These are phyloP conservation scores for Stegana nigrithorax DNA, from an alignment of 2,888 invertebrate genomes.

Conservation along the genomic window DNA sequence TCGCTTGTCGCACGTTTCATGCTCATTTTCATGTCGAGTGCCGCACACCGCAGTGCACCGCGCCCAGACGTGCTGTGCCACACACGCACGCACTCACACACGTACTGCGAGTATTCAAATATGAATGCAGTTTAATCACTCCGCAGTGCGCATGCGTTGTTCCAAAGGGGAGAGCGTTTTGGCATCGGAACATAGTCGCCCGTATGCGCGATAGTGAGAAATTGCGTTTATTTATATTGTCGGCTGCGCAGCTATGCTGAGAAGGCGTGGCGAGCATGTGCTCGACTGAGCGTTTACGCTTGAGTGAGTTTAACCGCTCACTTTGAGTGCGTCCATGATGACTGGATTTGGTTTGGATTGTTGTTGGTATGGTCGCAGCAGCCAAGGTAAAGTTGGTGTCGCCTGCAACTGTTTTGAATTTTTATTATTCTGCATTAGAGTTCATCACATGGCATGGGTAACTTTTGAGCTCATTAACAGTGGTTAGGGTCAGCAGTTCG, in stretches of 20 bases:
- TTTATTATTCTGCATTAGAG: too few species aligned
- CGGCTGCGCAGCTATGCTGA: slow-evolving; percentile 11
- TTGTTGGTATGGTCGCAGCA: too few species aligned
- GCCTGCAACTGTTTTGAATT: neutral
- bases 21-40: slow-evolving; percentile 64
- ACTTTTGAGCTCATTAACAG: too few species aligned
- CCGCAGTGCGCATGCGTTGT: neutral
- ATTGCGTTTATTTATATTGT: neutral
- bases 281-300: neutral
- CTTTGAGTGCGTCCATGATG: neutral
- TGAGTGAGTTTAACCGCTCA: neutral
- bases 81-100: neutral
- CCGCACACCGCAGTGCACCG: slow-evolving; percentile 32
- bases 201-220: too few species aligned
- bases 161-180: slow-evolving; percentile 7
- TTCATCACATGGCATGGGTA: too few species aligned
- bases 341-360: neutral
- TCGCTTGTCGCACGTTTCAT: slow-evolving; percentile 64
- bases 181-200: slow-evolving; percentile 9
- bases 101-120: slow-evolving; percentile 13
- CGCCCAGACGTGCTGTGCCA: slow-evolving; percentile 8
- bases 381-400: too few species aligned
- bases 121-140: neutral
- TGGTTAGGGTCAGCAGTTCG: too few species aligned
- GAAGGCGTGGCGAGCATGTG: slow-evolving; percentile 6